Evolutionary conservation across 2,113 vertebrate genomes (phyloP).

Genomic region (Xerus inauris): DNA sequence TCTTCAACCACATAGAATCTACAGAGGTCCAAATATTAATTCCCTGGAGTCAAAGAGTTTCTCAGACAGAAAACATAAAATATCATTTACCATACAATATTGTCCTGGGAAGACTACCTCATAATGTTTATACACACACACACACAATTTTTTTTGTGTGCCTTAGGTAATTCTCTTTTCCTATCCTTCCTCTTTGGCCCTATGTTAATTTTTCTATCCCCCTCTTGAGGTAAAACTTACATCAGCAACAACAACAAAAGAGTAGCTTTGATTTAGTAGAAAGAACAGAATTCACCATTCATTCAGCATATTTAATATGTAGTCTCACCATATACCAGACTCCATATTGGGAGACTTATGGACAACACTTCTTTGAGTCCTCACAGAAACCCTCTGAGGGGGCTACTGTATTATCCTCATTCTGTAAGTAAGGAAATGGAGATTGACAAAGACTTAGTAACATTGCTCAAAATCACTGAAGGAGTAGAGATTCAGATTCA

Average conservation of each 20-base stretch:
- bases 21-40: background rate
- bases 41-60: background rate
- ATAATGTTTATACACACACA: background rate
- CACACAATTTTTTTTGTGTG: background rate
- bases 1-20: slow-evolving; percentile 12
- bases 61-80: slow-evolving; percentile 26
- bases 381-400: background rate
- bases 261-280: background rate
- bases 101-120: background rate
- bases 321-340: background rate
- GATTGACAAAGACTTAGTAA: background rate
- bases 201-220: background rate
- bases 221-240: background rate
- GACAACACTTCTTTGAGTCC: background rate
- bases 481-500: background rate
- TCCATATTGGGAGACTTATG: background rate
- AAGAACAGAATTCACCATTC: background rate
- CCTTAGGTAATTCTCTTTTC: background rate
- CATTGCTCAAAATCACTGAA: background rate
- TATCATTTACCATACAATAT: background rate
- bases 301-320: background rate
- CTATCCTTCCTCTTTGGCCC: background rate
- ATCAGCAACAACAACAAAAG: background rate
- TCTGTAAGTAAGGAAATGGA: slow-evolving; percentile 4
- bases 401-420: background rate